A percentile compares a stretch with the other conserved stretches of the same genome.
phyloP scores from a whole-genome alignment of 2,113 vertebrate species.

The Merops nubicus region DNA sequence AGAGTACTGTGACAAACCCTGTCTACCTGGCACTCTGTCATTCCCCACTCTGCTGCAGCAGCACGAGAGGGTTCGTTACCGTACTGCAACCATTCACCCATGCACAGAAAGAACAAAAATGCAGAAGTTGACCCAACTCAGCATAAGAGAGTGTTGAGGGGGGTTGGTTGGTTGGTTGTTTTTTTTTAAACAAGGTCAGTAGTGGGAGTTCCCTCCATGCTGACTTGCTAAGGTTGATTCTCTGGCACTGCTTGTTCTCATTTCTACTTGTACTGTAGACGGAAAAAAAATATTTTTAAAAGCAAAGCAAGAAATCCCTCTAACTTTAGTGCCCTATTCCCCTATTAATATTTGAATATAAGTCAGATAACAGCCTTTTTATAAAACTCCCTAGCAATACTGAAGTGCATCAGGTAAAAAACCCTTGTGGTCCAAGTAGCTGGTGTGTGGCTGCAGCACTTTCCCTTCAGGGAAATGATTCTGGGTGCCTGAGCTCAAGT shows the following conservation, averaged over 20 bases:
- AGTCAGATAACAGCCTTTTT: neutral
- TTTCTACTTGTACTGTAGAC: neutral
- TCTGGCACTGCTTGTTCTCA: neutral
- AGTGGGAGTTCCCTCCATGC: neutral
- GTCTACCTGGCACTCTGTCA: rapidly evolving
- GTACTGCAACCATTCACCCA: rapidly evolving
- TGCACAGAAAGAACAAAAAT: neutral
- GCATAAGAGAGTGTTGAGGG: neutral
- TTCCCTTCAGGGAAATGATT: rapidly evolving
- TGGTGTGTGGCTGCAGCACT: neutral
- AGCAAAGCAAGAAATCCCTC: neutral
- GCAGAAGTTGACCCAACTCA: neutral
- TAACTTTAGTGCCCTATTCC: neutral
- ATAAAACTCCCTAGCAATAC: neutral
- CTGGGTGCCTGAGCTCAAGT: rapidly evolving
- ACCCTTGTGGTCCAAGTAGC: neutral
- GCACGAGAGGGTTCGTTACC: neutral
- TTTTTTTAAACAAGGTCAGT: neutral
- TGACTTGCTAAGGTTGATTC: neutral
- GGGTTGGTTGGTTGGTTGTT: too few species aligned
- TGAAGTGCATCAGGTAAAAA: neutral
- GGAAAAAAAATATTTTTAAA: neutral
- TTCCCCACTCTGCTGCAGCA: neutral
- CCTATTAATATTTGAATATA: neutral
- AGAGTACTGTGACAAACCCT: neutral